Percentiles rank a stretch among this genome's conserved stretches.
Evolutionary conservation across 1,140 invertebrate genomes (phyloP).

Genomic region (Antheraea pernyi): DNA sequence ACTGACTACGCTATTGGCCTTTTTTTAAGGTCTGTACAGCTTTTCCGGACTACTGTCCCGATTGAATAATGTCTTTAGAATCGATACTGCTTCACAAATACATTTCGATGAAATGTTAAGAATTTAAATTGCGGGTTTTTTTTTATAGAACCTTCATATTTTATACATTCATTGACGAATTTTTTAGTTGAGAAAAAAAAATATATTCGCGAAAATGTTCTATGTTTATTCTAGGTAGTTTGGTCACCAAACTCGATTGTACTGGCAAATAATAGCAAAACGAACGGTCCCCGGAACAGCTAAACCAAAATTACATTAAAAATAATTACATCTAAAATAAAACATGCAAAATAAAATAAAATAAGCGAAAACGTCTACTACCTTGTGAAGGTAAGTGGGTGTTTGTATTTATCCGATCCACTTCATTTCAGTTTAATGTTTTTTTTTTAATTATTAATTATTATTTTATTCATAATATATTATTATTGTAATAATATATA

Average conservation of each 20-base stretch:
- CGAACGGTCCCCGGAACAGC: not conserved
- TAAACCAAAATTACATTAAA: constrained; percentile 2
- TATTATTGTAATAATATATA: constrained; percentile 79
- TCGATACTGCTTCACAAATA: no score
- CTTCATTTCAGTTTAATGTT: constrained; percentile 54
- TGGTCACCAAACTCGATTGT: not conserved
- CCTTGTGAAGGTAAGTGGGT: constrained; percentile 66
- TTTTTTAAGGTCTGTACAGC: no score
- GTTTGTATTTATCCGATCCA: constrained; percentile 56
- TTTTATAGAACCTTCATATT: no score
- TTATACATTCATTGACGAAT: no score
- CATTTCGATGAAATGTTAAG: no score
- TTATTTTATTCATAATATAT: constrained; percentile 73
- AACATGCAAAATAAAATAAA: constrained; percentile 33
- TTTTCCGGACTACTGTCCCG: no score
- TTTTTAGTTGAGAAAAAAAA: no score
- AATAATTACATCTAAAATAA: constrained; percentile 1
- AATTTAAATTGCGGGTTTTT: no score
- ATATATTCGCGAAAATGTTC: no score
- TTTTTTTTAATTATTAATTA: constrained; percentile 62
- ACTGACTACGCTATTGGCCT: no score
- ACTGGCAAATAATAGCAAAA: not conserved
- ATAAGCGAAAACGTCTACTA: constrained; percentile 36
- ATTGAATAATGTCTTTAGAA: no score
- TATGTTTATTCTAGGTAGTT: no score